These are phyloP conservation scores for Apis florea DNA, from an alignment of 1,140 invertebrate genomes.

Conservation along the genomic window DNA sequence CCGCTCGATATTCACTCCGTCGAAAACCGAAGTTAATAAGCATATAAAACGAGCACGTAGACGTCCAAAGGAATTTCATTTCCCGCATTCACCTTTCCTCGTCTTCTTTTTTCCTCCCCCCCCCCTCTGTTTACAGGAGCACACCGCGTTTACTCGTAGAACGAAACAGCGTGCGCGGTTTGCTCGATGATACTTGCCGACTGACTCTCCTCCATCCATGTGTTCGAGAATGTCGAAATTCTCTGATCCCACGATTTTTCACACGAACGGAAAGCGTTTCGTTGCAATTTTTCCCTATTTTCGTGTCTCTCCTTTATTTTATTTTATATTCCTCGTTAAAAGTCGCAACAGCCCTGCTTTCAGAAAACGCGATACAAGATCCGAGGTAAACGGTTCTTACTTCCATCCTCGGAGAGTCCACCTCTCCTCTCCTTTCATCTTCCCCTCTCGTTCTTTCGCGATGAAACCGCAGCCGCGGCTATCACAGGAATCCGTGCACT, in stretches of 20 bases:
- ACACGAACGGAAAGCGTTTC: no score
- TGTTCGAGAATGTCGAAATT: no score
- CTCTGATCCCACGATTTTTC: no score
- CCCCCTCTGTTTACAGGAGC: neutral
- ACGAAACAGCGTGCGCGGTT: neutral
- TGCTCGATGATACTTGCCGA: no score
- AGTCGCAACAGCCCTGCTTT: no score
- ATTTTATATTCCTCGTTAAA: no score
- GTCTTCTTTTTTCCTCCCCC: neutral
- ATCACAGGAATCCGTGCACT: slow-evolving; percentile 63
- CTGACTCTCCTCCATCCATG: no score
- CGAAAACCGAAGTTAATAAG: slow-evolving; percentile 22
- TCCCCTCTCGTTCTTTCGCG: slow-evolving; percentile 32
- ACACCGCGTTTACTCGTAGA: neutral
- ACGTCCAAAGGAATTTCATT: slow-evolving; percentile 20
- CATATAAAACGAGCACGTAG: neutral
- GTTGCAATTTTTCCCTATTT: no score
- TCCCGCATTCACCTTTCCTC: neutral
- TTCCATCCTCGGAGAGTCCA: slow-evolving; percentile 17
- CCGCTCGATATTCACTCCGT: slow-evolving; percentile 2
- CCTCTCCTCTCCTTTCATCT: neutral
- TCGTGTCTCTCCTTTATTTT: no score
- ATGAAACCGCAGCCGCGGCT: slow-evolving; percentile 38
- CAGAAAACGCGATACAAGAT: slow-evolving; percentile 43
- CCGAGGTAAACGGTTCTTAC: slow-evolving; percentile 51